phyloP scores from a whole-genome alignment of 2,797 vertebrate species.

The Pseudochirops corinnae region DNA sequence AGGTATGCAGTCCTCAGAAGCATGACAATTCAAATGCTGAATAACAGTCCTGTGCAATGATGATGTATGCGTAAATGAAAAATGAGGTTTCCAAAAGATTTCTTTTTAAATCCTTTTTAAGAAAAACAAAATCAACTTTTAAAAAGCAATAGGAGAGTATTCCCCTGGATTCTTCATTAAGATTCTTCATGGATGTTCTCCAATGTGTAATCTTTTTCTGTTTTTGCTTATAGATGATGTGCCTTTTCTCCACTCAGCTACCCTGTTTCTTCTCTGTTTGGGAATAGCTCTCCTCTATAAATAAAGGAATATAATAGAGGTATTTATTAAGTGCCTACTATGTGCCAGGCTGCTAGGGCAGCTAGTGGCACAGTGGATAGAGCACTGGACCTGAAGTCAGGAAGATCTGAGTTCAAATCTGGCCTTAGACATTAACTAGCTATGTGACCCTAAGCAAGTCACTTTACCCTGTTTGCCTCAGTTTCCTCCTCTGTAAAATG shows the following conservation, averaged over 20 bases:
- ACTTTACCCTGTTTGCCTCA: not conserved
- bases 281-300: not conserved
- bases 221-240: not conserved
- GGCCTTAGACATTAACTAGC: not conserved
- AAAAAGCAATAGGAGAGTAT: not conserved
- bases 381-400: not conserved
- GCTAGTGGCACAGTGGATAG: not conserved
- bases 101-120: not conserved
- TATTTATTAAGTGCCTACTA: not conserved
- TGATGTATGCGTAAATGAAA: not conserved
- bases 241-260: not conserved
- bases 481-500: not conserved
- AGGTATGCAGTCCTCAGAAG: not conserved
- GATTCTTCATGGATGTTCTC: not conserved
- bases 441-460: not conserved
- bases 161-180: not conserved
- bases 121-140: not conserved
- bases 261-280: not conserved
- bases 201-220: not conserved
- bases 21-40: not conserved
- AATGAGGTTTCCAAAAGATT: not conserved
- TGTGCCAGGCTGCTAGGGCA: no score
- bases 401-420: not conserved
- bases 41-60: not conserved
- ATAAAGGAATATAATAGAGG: not conserved